These are phyloP conservation scores for Gila robusta DNA, from an alignment of 2,797 vertebrate genomes.

Conservation along the genomic window DNA sequence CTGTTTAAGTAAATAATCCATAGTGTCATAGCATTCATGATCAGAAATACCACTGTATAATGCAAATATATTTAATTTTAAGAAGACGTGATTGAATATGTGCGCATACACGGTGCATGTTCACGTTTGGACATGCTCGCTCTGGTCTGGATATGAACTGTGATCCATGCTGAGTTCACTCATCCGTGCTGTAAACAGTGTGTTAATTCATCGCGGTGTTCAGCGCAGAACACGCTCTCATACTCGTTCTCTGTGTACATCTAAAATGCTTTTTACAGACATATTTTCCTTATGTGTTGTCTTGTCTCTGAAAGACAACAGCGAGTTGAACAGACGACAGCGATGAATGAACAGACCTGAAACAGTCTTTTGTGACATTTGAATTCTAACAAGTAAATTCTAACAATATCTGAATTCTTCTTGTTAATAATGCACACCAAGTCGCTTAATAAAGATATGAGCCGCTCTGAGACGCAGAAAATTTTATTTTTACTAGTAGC, in stretches of 20 bases:
- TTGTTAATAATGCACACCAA: background rate
- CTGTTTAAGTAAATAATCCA: background rate
- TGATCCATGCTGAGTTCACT: background rate
- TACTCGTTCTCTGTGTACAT: background rate
- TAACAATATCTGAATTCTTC: no score
- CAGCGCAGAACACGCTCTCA: background rate
- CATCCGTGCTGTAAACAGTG: background rate
- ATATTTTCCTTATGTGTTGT: background rate
- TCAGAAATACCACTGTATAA: background rate
- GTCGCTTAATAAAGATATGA: background rate
- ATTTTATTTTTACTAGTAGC: background rate
- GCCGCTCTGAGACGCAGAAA: no score
- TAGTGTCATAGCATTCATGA: background rate
- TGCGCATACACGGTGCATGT: background rate
- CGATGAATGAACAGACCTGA: no score
- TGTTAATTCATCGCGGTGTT: background rate
- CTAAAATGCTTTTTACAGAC: background rate
- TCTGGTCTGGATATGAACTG: background rate
- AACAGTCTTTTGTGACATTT: no score
- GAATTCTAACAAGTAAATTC: no score
- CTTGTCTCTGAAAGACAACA: background rate
- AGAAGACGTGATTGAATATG: background rate
- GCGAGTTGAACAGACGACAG: no score
- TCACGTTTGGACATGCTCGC: background rate
- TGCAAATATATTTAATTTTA: background rate